Base-by-base conservation (phyloP, 2,888 invertebrate genomes). In the Trachelus tabidus region DNA sequence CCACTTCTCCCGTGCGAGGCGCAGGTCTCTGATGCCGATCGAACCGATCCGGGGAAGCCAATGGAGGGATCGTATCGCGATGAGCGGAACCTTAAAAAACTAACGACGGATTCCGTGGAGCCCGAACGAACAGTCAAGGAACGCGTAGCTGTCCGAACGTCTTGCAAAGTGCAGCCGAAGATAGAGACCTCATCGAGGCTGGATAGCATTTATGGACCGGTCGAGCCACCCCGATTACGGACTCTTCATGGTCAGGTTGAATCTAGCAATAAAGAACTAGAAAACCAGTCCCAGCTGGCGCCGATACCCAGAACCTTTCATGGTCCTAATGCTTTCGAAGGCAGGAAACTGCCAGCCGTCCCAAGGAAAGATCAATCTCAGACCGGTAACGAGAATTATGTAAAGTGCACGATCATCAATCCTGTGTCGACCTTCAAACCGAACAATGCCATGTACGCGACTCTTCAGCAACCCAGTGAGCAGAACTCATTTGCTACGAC, bases 311-410 rank as follows among this genome's bases (percentile, higher is more conserved):
- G 56, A 56, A 56, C 23, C 56, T 56, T 56, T 56, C 56, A 56
- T 2, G 56, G 9, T 56, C 56, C 56, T 23, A 56, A 56, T 56
- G 56, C 56, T 9, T 15, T 69, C 9, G 87, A 88, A 23, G 78
- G 80, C 4, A 82, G 83, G 76, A 89, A 83, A 68, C 87, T 85
- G 11, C 86, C 87, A 23, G 82, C 85, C 23, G 86, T 88, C 1
- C 81, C 85, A n/a, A 80, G 80, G 73, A 82, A 80, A 68, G 80
- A 80, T 71, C 71, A 71, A 15, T 71, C 71, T 6, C 89, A 76
- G 89, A 85, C 82, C 90, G 92, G 82, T 85, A 85, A 23, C 91
- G 90, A 86, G 89, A 82, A 84, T n/a, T 81, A 77, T 31, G 34
- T 75, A 11, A 82, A 81, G 33, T 75, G 77, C 35, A 68, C 23